Percentiles rank a stretch among this genome's conserved stretches.
Conservation (phyloP, 2,113 vertebrate species). For the Podarcis muralis region DNA sequence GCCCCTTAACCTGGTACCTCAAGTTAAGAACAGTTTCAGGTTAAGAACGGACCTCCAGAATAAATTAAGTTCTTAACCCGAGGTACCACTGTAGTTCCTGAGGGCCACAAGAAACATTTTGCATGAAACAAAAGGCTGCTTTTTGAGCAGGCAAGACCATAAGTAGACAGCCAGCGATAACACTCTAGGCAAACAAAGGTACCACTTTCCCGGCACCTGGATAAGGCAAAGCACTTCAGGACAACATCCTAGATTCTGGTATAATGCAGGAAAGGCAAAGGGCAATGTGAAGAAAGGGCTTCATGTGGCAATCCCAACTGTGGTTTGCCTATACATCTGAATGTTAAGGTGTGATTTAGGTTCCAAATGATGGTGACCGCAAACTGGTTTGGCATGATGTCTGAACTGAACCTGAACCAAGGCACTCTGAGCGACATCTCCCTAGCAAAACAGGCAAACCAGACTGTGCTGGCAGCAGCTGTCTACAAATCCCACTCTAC, state of each 20-base stretch:
- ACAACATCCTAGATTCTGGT: background rate
- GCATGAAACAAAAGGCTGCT: background rate
- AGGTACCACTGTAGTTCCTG: background rate
- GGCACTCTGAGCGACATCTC: background rate
- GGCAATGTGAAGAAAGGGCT: background rate
- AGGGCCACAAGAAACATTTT: background rate
- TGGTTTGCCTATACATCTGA: background rate
- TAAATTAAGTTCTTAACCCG: too few relatives aligned
- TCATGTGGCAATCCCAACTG: background rate
- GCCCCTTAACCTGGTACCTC: too few relatives aligned
- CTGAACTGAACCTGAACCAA: background rate
- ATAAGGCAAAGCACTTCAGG: background rate
- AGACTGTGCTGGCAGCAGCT: conserved; percentile 18
- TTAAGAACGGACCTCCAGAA: too few relatives aligned
- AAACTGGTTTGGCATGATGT: background rate
- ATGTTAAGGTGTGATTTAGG: background rate
- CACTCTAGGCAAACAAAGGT: background rate
- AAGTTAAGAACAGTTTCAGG: too few relatives aligned
- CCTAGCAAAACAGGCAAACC: conserved; percentile 1
- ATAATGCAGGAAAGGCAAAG: background rate
- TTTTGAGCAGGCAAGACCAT: background rate
- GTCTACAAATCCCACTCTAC: conserved; percentile 23
- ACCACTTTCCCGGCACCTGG: background rate
- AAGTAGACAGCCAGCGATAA: too few relatives aligned
- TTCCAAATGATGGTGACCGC: background rate